phyloP scores from a whole-genome alignment of 2,797 vertebrate genomes.

The Melopsittacus undulatus region DNA sequence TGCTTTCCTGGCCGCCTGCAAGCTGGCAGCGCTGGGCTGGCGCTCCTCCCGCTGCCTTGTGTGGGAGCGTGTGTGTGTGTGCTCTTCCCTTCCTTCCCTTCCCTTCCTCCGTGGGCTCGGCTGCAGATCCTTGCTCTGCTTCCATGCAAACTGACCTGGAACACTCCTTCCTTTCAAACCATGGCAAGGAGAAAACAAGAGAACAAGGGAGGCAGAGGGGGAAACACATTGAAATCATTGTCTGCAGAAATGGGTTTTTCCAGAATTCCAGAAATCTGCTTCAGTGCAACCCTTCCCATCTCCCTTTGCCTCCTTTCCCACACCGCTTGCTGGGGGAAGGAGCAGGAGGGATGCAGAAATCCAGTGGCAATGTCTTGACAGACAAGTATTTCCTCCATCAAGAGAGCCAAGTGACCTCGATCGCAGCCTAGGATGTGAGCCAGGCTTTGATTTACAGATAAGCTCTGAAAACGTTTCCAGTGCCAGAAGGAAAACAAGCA shows the following conservation, averaged over 20 bases:
- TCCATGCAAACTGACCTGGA: constrained; percentile 69
- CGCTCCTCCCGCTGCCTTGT: constrained; percentile 22
- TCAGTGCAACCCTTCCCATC: not conserved
- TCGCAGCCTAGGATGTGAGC: not conserved
- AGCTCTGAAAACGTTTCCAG: constrained; percentile 30
- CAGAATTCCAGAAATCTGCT: not conserved
- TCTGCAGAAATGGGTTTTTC: not conserved
- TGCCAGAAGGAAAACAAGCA: constrained; percentile 12
- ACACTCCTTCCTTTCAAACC: constrained; percentile 54
- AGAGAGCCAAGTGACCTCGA: constrained; percentile 10
- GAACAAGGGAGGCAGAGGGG: rapidly evolving
- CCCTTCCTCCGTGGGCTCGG: constrained; percentile 42
- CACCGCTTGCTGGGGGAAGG: not conserved
- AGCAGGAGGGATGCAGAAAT: not conserved
- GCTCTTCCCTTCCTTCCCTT: constrained; percentile 35
- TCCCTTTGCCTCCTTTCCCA: not conserved
- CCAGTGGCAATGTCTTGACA: constrained; percentile 16
- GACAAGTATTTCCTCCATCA: constrained; percentile 25
- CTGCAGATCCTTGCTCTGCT: constrained; percentile 52
- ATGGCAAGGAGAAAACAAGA: not conserved
- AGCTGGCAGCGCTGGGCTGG: constrained; percentile 35
- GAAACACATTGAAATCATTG: constrained; percentile 61
- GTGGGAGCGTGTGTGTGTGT: not conserved
- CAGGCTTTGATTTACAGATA: constrained; percentile 32
- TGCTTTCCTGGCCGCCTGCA: constrained; percentile 50